phyloP scores from a whole-genome alignment of 2,888 invertebrate species.

The Mantis religiosa region DNA sequence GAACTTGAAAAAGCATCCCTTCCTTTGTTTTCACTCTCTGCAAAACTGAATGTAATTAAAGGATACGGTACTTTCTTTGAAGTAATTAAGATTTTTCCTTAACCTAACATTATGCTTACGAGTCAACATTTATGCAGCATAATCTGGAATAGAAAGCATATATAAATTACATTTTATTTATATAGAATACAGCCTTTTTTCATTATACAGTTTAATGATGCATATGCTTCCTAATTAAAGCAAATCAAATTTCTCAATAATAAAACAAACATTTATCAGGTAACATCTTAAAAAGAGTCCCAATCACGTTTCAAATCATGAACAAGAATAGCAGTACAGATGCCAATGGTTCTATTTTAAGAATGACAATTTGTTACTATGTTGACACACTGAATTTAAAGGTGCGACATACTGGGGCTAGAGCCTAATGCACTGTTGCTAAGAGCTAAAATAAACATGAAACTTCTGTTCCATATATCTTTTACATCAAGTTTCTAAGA shows the following conservation, averaged over 20 bases:
- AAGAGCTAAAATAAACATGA: not conserved
- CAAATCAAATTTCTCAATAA: not conserved
- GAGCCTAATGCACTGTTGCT: slow-evolving; percentile 1
- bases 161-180: not conserved
- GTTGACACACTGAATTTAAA: not conserved
- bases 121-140: not conserved
- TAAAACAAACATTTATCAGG: not conserved
- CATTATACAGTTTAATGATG: not conserved
- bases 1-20: slow-evolving; percentile 11
- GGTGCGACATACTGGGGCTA: slow-evolving; percentile 1
- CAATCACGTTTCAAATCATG: not conserved
- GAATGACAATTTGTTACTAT: not conserved
- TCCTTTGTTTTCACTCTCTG: not conserved
- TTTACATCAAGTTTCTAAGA: not conserved
- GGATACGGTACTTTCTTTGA: not conserved
- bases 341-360: not conserved
- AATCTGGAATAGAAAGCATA: not conserved
- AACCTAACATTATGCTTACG: not conserved
- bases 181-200: not conserved
- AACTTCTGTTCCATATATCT: not conserved
- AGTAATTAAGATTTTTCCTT: not conserved
- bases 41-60: not conserved
- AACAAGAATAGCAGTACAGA: not conserved
- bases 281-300: not conserved
- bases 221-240: not conserved